Evolutionary conservation across 2,888 invertebrate species (phyloP).

Genomic region (Aleiodes leptofemur): DNA sequence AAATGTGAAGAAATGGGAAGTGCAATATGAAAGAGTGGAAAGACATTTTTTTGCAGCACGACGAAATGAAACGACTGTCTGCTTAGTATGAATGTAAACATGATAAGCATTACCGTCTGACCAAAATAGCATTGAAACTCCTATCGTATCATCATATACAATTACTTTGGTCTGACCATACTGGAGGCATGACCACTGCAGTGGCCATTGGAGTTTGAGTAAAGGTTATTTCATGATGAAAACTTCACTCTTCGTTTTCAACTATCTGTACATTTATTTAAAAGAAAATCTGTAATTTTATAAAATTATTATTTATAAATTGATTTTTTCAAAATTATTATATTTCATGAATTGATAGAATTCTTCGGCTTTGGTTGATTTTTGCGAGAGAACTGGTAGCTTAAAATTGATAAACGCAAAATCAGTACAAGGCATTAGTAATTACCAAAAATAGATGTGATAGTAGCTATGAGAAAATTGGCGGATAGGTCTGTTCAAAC

Average conservation of each 20-base stretch:
- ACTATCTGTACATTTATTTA: neutral
- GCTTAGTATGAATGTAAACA: conserved; percentile 7
- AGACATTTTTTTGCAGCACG: neutral
- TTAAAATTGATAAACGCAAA: neutral
- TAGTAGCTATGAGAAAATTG: neutral
- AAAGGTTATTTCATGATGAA: conserved; percentile 33
- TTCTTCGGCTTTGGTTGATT: no score
- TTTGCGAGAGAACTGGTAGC: no score
- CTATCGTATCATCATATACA: conserved; percentile 21
- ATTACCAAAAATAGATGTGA: conserved; percentile 2
- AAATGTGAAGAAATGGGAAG: neutral
- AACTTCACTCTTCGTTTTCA: conserved; percentile 1
- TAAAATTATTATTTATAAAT: no score
- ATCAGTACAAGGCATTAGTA: no score
- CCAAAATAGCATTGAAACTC: conserved; percentile 26
- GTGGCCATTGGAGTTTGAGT: conserved; percentile 41
- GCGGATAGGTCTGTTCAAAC: conserved; percentile 40
- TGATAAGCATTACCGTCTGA: conserved; percentile 17
- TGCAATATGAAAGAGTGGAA: neutral
- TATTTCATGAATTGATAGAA: no score
- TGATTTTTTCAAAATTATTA: no score
- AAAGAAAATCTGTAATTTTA: no score
- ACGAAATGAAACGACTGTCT: neutral
- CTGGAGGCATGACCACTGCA: conserved; percentile 43
- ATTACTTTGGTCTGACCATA: conserved; percentile 40